phyloP scores from a whole-genome alignment of 2,113 vertebrate genomes.

The Cottus gobio region DNA sequence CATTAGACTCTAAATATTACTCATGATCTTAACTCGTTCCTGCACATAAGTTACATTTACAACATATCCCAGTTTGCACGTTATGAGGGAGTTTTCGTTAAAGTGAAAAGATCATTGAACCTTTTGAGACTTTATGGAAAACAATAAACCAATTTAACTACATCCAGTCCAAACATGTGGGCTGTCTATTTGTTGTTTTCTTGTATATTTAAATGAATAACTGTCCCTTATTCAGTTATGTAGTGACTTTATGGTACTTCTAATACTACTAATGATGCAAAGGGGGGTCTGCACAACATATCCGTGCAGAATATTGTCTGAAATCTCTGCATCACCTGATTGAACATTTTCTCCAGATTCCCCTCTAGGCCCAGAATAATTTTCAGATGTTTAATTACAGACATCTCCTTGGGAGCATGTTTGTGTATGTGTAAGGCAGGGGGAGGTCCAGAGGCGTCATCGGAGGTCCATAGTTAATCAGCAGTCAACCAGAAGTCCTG shows the following conservation, averaged over 20 bases:
- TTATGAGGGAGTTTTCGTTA: not conserved
- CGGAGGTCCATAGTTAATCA: constrained; percentile 72
- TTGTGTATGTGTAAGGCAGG: constrained; percentile 1
- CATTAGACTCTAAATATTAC: not conserved
- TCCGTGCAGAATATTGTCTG: not conserved
- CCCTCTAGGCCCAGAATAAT: constrained; percentile 59
- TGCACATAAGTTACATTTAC: not conserved
- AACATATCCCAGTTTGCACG: not conserved
- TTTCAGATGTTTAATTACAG: constrained; percentile 73
- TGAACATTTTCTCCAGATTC: constrained; percentile 50
- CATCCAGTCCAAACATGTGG: not conserved
- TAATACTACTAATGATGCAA: not conserved
- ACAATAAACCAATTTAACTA: not conserved
- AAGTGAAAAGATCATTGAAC: not conserved
- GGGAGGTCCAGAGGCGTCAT: constrained; percentile 37
- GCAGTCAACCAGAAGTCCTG: constrained; percentile 65
- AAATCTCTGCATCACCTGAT: constrained; percentile 39
- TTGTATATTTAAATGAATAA: not conserved
- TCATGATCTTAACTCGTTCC: not conserved
- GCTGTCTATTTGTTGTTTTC: not conserved
- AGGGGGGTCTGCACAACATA: not conserved
- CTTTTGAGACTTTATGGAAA: not conserved
- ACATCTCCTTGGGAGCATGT: constrained; percentile 13
- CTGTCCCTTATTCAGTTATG: not conserved
- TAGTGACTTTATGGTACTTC: not conserved